Evolutionary conservation across 2,888 invertebrate species (phyloP).

Genomic region (Drosophila affinis): DNA sequence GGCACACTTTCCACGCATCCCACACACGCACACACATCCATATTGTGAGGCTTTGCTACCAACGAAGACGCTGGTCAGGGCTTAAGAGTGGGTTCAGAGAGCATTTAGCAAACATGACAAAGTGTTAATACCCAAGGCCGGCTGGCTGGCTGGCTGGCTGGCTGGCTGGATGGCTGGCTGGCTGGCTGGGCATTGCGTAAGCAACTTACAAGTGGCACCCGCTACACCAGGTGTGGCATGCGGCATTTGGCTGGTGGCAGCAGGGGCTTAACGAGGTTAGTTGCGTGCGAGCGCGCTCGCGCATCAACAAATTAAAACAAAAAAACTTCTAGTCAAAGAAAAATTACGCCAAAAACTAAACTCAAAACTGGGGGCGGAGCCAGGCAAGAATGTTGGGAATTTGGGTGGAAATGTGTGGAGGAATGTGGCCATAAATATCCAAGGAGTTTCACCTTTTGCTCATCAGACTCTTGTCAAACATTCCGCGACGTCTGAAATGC

Average conservation of each 20-base stretch:
- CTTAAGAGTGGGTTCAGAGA: slow-evolving; percentile 46
- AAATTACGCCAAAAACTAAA: slow-evolving; percentile 11
- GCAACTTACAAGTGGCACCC: slow-evolving; percentile 33
- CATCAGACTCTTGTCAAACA: not conserved
- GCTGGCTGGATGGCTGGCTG: slow-evolving; percentile 14
- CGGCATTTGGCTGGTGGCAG: slow-evolving; percentile 17
- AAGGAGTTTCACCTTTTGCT: not conserved
- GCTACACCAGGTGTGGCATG: slow-evolving; percentile 18
- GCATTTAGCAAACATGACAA: slow-evolving; percentile 75
- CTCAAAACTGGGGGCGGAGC: not conserved
- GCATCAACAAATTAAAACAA: slow-evolving; percentile 63
- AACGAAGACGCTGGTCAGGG: slow-evolving; percentile 22
- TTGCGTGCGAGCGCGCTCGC: slow-evolving; percentile 51
- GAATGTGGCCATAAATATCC: not conserved
- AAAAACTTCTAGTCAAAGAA: slow-evolving; percentile 36
- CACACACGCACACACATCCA: slow-evolving; percentile 11
- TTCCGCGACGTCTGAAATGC: not conserved
- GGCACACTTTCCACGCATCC: slow-evolving; percentile 35
- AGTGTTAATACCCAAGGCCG: slow-evolving; percentile 71
- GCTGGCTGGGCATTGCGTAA: slow-evolving; percentile 44
- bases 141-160: slow-evolving; percentile 28
- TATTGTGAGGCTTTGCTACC: not conserved
- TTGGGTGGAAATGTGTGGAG: not conserved
- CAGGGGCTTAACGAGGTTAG: slow-evolving; percentile 55
- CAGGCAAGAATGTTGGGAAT: not conserved